These are phyloP conservation scores for Pitangus sulphuratus DNA, from an alignment of 2,797 vertebrate genomes.

Conservation along the genomic window DNA sequence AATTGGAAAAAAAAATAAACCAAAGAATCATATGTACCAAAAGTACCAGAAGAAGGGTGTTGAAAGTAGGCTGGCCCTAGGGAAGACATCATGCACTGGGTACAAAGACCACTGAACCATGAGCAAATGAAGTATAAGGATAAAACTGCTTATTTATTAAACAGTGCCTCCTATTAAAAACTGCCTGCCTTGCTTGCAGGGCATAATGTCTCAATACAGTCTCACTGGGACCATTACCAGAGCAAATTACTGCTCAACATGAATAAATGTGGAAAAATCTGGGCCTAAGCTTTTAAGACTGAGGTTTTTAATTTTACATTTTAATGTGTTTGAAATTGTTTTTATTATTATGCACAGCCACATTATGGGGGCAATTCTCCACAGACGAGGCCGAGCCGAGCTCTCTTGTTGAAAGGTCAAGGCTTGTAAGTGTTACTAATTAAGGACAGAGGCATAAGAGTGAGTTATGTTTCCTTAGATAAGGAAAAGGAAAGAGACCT, in stretches of 20 bases:
- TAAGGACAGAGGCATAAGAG: constrained; percentile 7
- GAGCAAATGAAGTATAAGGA: background rate
- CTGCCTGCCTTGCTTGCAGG: background rate
- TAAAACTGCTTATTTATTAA: constrained; percentile 27
- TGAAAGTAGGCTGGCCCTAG: background rate
- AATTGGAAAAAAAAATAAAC: background rate
- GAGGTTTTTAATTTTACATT: background rate
- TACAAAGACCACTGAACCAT: background rate
- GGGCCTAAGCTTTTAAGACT: constrained; percentile 7
- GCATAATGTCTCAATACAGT: background rate
- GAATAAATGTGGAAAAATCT: constrained; percentile 13
- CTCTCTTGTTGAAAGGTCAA: constrained; percentile 33
- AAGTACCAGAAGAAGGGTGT: background rate
- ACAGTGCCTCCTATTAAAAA: background rate
- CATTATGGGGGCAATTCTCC: background rate
- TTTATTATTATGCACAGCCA: constrained; percentile 51
- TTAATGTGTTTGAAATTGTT: constrained; percentile 46
- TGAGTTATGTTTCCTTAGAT: constrained; percentile 27
- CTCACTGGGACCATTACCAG: constrained; percentile 37
- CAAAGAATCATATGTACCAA: background rate
- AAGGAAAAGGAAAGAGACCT: background rate
- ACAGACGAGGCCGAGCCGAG: background rate
- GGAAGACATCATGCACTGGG: background rate
- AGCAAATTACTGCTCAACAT: constrained; percentile 19
- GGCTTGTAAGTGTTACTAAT: constrained; percentile 48